Base-by-base conservation (phyloP, 1,140 invertebrate species). In the Homarus americanus region DNA sequence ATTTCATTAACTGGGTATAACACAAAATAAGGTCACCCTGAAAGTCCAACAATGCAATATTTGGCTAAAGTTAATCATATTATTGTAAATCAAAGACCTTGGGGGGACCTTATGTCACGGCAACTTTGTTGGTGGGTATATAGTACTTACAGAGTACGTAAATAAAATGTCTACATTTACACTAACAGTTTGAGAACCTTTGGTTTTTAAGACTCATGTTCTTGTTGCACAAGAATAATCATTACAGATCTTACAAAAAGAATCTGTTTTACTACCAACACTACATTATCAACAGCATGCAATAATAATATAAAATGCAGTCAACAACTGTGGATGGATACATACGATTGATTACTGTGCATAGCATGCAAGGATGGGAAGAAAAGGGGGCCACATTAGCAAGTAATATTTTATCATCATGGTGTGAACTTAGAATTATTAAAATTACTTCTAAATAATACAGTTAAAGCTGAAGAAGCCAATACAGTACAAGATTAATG, bases 321-420 rank as follows among this genome's bases (percentile, higher is more conserved):
- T 66, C n/a, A 63, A 76, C 44, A 79, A 63, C 32, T 76, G 24
- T 78, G 34, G 49, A 78, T 63, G 32, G 17, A 85, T 85, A 85
- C 83, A 66, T 85, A 85, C 83, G 83, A 85, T 75, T 85, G 83
- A 49, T 85, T 85, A 85, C 83, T 85, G 83, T 85, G 83, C 83
- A 85, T 44, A 36, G 69, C 66, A 85, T 85, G 83, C 83, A 73
- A 36, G 40, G 34, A 49, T 34, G 32, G 69, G 72, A 28, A 53
- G 75, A 58, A 66, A 72, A 32, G 32, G 32, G 53, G 20, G 4
- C 44, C 53, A 20, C 4, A 63, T 82, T 63, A 58, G 73, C 36
- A 40, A 20, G 20, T 24, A 76, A 4, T 63, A 15, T 36, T 53
- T 32, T 32, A 82, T 63, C 4, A 53, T 32, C 4, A 82, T 82